These are phyloP conservation scores for Tanaodytes sp. DNA, from an alignment of 2,888 invertebrate species.

Conservation along the genomic window DNA sequence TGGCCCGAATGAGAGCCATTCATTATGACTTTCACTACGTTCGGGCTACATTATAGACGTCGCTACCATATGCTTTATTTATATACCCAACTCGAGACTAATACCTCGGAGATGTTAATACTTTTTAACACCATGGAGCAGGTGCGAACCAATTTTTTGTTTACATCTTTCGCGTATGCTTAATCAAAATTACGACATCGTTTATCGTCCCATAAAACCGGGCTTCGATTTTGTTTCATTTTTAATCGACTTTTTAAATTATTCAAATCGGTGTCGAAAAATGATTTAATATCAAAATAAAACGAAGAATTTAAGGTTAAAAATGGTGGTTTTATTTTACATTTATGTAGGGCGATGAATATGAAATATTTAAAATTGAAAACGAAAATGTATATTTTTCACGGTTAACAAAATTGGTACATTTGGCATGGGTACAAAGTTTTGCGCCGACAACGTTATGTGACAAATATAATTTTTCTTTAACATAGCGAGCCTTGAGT, in stretches of 20 bases:
- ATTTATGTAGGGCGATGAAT: no score
- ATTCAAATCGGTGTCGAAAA: no score
- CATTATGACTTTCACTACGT: slow-evolving; percentile 46
- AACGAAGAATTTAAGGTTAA: no score
- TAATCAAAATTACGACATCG: not conserved
- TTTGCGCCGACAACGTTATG: not conserved
- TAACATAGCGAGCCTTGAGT: slow-evolving; percentile 28
- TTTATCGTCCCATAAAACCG: no score
- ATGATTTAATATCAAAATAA: no score
- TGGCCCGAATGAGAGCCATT: slow-evolving; percentile 38
- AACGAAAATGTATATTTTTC: no score
- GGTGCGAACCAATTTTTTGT: not conserved
- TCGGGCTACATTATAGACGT: slow-evolving; percentile 20
- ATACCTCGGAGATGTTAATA: slow-evolving; percentile 14
- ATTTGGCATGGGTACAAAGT: slow-evolving; percentile 18
- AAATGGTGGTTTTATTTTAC: no score
- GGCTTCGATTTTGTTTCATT: no score
- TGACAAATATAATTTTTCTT: slow-evolving; percentile 12
- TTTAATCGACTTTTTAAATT: no score
- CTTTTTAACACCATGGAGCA: slow-evolving; percentile 7
- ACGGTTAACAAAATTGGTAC: no score
- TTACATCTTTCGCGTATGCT: slow-evolving; percentile 1
- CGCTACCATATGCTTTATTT: slow-evolving; percentile 33
- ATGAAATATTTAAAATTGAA: no score
- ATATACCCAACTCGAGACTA: slow-evolving; percentile 15